phyloP scores from a whole-genome alignment of 35 echinoderm and acorn worm genomes.

The Apostichopus japonicus region DNA sequence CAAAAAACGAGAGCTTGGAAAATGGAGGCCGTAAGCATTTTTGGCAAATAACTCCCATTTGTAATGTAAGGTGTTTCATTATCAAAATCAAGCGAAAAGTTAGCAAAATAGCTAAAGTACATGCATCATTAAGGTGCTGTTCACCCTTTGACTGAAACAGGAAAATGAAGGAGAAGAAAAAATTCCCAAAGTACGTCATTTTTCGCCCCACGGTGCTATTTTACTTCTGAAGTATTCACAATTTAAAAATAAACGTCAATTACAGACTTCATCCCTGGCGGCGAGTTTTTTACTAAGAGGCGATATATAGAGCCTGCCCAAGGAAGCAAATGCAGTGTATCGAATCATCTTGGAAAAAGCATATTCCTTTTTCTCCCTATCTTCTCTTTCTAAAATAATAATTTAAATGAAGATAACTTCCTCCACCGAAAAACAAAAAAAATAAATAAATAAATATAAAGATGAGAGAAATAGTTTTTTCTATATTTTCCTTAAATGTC shows the following conservation, averaged over 20 bases:
- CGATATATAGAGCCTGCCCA: neutral
- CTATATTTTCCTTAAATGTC: conserved; percentile 27
- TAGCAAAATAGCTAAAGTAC: conserved; percentile 6
- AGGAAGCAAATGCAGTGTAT: neutral
- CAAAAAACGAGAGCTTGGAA: neutral
- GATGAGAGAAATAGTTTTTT: conserved; percentile 33
- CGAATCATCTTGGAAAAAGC: neutral
- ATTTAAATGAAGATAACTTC: conserved; percentile 43
- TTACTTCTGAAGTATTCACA: conserved; percentile 50
- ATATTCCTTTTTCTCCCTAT: neutral
- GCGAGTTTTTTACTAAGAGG: neutral
- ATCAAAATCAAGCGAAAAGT: conserved; percentile 24
- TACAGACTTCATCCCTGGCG: conserved; percentile 1
- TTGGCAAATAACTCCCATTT: conserved; percentile 51
- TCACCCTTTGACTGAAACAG: conserved; percentile 22
- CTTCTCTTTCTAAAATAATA: conserved; percentile 33
- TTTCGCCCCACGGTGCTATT: conserved; percentile 34
- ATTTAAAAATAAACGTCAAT: conserved; percentile 51
- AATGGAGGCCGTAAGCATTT: conserved; percentile 46
- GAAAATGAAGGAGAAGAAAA: neutral
- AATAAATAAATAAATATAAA: neutral
- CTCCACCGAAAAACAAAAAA: no score
- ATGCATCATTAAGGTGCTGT: conserved; percentile 49
- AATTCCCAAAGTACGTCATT: conserved; percentile 35
- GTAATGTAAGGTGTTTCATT: conserved; percentile 60